Evolutionary conservation across 1,140 invertebrate species (phyloP), one percentile per base, ranked within the genome.

Genomic region (Papilio helenus): DNA sequence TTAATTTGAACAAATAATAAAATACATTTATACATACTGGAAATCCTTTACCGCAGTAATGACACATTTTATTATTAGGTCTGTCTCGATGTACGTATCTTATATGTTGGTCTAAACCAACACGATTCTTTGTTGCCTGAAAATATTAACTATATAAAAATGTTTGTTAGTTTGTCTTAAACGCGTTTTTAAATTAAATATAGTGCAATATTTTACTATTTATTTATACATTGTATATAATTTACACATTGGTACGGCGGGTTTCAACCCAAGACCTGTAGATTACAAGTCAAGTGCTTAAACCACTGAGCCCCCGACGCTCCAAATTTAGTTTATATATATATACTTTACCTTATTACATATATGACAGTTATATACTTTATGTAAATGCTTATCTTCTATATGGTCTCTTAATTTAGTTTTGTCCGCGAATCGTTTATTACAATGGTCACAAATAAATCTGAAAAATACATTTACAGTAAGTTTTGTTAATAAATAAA

Each of bases 351-450:
- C 93, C 88, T 94, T 94, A 10, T 86, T 78, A 84, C 93, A 94
- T 42, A 94, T 90, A 23, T 86, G 87, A 49, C 92, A 94, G 26
- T 90, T 88, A 72, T 86, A 94, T 0, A 88, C 91, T 46, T 83
- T 88, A 26, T 90, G 84, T 1, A 94, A 72, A 79, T 94, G 93
- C 81, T 93, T 93, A 68, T 93, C 92, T 55, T 94, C 92, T 3
- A 94, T 93, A 44, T 94, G 93, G 49, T 93, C 91, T 3, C 93
- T 81, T 3, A 94, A 76, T 26, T 93, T 94, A 0, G 93, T 94
- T 68, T 93, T 93, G 73, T 93, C 90, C 0, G 89, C 88, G 74
- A 91, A 94, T 0, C 90, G 81, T 1, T 85, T 82, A 29, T 85
- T 86, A 74, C 93, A 94, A 34, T 93, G 87, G 77, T 92, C 92